Base-by-base conservation (phyloP, 2,113 vertebrate species). In the Catharus fuscescens region DNA sequence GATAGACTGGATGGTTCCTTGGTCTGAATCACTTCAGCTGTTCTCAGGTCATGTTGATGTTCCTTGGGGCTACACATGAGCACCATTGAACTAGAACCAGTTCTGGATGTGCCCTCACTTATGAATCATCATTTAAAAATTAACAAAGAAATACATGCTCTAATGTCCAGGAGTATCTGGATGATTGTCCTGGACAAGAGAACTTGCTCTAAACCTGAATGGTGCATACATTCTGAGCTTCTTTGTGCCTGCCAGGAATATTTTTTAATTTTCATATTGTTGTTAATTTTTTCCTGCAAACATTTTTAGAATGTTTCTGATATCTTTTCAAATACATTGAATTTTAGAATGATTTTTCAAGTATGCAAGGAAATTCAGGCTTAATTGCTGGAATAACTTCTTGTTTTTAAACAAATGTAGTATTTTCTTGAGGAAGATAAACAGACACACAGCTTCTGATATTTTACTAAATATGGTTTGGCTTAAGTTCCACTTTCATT, bases 401-500 rank as follows among this genome's bases (percentile, higher is more conserved):
- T 83, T 85, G 13, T 59, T 93, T 92, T 83, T 80, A 69, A 79
- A 60, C 53, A 57, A 71, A 66, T 21, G 29, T 54, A 40, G 7
- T 65, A 60, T 90, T 95, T 94, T 28, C 78, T 77, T 36, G 34
- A 86, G 29, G 15, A 62, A 93, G 62, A 79, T 61, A 67, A 52
- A 64, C 19, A 78, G 19, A 64, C 48, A 74, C 86, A 61, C 56
- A 50, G 15, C 50, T 90, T 90, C 38, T 66, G 59, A 57, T 90
- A 64, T 52, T 92, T 88, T 78, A 60, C 64, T 83, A 80, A 95
- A 80, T 73, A 90, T 85, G 64, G 59, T 29, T 91, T 94, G 59
- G 42, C 81, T 80, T 60, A 86, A 88, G 40, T 82, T 94, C 64
- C 17, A 12, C 26, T 94, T 90, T 66, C 7, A 60, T 42, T 69